Conservation (phyloP, 2,888 invertebrate species). For the Lordiphosa andalusiaca region DNA sequence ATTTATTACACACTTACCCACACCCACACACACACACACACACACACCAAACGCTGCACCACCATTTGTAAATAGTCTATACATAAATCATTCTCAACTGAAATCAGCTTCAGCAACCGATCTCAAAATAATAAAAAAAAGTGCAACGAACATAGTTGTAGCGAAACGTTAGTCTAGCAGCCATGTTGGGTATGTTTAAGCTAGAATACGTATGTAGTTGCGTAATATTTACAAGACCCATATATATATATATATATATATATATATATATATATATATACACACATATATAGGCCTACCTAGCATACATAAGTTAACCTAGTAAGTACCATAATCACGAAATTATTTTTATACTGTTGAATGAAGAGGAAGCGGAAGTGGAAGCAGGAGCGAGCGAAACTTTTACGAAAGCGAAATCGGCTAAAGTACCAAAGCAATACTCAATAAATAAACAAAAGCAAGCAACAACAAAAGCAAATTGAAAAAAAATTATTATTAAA, state of each 20-base stretch:
- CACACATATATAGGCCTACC: constrained; percentile 28
- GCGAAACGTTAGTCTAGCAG: constrained; percentile 34
- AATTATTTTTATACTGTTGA: constrained; percentile 75
- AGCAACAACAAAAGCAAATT: constrained; percentile 36
- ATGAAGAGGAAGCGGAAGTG: constrained; percentile 12
- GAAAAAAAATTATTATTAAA: constrained; percentile 37
- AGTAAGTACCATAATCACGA: constrained; percentile 62
- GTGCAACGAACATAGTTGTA: constrained; percentile 68
- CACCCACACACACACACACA: constrained; percentile 2
- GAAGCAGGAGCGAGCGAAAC: constrained; percentile 3
- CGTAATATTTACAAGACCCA: constrained; percentile 44
- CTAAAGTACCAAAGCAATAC: constrained; percentile 81
- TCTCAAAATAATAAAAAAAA: constrained; percentile 62
- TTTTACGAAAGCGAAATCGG: constrained; percentile 65
- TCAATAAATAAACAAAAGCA: constrained; percentile 57
- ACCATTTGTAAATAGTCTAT: constrained; percentile 14
- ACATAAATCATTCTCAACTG: constrained; percentile 39
- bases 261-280: constrained; percentile 42
- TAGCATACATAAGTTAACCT: constrained; percentile 62
- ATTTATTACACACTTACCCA: constrained; percentile 17
- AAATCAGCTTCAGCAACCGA: constrained; percentile 76
- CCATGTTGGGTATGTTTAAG: constrained; percentile 57
- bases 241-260: constrained; percentile 44
- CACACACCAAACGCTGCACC: constrained; percentile 33
- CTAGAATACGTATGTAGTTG: constrained; percentile 70